A percentile compares a stretch with the other conserved stretches of the same genome.
phyloP scores from a whole-genome alignment of 2,113 vertebrate genomes.

The Spheniscus mendiculus region DNA sequence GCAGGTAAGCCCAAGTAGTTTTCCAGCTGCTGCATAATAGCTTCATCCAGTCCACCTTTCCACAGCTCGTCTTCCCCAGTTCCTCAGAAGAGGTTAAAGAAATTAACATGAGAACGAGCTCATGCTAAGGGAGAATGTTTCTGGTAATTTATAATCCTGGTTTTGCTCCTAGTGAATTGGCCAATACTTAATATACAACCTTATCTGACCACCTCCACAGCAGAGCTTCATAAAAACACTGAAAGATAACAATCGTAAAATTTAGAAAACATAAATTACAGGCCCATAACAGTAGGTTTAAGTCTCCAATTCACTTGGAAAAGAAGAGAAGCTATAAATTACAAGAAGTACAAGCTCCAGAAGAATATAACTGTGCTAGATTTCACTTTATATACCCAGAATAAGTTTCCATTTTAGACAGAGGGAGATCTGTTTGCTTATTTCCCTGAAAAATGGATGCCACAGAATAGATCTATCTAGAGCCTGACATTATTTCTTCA shows the following conservation, averaged over 20 bases:
- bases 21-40: not conserved
- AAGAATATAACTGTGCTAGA: not conserved
- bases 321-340: slow-evolving; percentile 48
- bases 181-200: slow-evolving; percentile 30
- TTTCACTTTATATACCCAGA: slow-evolving; percentile 2
- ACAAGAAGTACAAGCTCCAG: not conserved
- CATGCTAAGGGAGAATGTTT: not conserved
- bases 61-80: not conserved
- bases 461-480: not conserved
- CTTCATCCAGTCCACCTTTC: not conserved
- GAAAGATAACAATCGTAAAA: slow-evolving; percentile 22
- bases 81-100: not conserved
- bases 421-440: not conserved
- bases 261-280: slow-evolving; percentile 44
- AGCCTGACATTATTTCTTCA: not conserved
- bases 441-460: slow-evolving; percentile 16
- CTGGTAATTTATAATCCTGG: not conserved
- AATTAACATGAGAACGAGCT: not conserved
- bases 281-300: not conserved
- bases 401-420: slow-evolving; percentile 34
- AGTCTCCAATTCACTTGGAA: not conserved
- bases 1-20: not conserved
- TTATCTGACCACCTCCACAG: not conserved
- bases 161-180: not conserved
- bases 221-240: slow-evolving; percentile 20